Percentiles rank a stretch among this genome's conserved stretches.
phyloP scores from a whole-genome alignment of 2,797 vertebrate genomes.

The Ficedula albicollis region DNA sequence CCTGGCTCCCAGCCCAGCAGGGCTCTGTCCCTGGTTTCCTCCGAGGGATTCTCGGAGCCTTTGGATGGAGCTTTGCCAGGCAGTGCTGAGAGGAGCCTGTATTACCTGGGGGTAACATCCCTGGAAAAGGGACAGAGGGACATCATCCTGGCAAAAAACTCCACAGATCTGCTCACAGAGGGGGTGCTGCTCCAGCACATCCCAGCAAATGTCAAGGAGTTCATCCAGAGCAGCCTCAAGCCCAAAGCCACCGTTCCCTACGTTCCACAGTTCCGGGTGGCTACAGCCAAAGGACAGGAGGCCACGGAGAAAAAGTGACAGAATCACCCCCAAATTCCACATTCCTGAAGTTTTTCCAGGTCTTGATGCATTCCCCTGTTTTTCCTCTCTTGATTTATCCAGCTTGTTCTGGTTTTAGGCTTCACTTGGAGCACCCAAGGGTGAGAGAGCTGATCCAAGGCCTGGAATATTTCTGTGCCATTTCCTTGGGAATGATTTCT shows the following conservation, averaged over 20 bases:
- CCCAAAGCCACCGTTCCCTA: conserved; percentile 74
- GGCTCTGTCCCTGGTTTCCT: conserved; percentile 75
- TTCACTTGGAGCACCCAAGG: neutral
- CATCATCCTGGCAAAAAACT: conserved; percentile 54
- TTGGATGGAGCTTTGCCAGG: conserved; percentile 68
- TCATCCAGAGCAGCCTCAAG: conserved; percentile 42
- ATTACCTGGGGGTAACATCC: conserved; percentile 78
- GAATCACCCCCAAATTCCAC: neutral
- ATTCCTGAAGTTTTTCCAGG: neutral
- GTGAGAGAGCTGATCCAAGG: rapidly evolving
- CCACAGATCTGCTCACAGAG: conserved; percentile 41
- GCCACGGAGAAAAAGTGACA: conserved; percentile 59
- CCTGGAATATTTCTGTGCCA: rapidly evolving
- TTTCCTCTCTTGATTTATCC: neutral
- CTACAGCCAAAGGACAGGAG: conserved; percentile 63
- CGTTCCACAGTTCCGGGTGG: conserved; percentile 87
- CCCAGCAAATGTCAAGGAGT: conserved; percentile 31
- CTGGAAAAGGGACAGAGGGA: conserved; percentile 60
- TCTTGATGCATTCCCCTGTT: neutral
- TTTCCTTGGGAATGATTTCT: neutral
- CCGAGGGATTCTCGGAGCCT: conserved; percentile 85
- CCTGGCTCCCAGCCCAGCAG: conserved; percentile 33
- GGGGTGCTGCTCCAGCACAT: conserved; percentile 52
- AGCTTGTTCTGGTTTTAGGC: neutral
- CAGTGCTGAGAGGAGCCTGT: conserved; percentile 69